phyloP scores from a whole-genome alignment of 2,888 invertebrate genomes.

The Epicampocera succincta region DNA sequence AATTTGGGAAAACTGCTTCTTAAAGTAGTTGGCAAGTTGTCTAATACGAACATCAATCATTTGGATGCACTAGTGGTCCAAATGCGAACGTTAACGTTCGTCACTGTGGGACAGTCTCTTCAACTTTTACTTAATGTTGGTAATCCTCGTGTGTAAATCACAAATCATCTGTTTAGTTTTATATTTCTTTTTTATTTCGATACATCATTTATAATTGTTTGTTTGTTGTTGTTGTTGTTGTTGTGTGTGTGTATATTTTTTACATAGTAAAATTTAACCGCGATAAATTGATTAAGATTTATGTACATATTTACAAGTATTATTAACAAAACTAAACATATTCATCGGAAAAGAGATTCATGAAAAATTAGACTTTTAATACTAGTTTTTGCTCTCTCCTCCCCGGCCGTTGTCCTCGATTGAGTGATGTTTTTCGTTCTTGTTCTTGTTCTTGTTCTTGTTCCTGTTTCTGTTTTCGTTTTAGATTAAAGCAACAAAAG shows the following conservation, averaged over 20 bases:
- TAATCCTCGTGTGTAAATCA: not conserved
- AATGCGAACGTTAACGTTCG: no score
- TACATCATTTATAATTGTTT: conserved; percentile 55
- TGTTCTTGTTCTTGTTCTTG: not conserved
- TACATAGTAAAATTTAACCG: conserved; percentile 72
- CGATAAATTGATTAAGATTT: conserved; percentile 69
- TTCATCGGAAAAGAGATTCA: conserved; percentile 56
- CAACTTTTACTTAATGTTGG: not conserved
- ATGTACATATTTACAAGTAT: conserved; percentile 52
- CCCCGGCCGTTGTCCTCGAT: conserved; percentile 18
- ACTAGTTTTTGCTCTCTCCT: conserved; percentile 60
- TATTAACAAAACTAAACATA: conserved; percentile 14
- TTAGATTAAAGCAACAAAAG: conserved; percentile 56
- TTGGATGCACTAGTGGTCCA: no score
- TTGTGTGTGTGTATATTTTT: conserved; percentile 45
- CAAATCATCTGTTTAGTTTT: conserved; percentile 35
- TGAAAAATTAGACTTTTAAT: conserved; percentile 53
- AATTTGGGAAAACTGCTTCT: no score
- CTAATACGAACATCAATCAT: no score
- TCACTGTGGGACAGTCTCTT: no score
- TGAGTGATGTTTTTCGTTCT: not conserved
- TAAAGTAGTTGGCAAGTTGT: no score
- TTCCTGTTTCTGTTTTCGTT: no score
- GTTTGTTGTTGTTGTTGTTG: no score
- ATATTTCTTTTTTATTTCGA: conserved; percentile 55